Evolutionary conservation across 2,888 invertebrate species (phyloP).

Genomic region (Chouioia cunea): DNA sequence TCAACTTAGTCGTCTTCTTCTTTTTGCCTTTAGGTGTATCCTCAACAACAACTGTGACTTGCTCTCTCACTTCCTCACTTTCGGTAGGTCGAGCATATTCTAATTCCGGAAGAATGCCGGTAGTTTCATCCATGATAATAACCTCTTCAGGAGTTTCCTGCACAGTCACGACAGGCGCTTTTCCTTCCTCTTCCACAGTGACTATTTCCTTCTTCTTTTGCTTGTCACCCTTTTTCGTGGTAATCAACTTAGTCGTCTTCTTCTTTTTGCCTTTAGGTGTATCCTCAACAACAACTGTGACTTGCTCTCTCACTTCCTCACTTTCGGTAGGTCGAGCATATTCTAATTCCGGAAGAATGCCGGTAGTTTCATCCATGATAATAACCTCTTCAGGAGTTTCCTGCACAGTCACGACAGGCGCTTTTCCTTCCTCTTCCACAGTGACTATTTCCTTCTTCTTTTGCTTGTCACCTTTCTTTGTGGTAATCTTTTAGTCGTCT

Average conservation of each 20-base stretch:
- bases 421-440: slow-evolving; percentile 66
- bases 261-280: slow-evolving; percentile 50
- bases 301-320: slow-evolving; percentile 52
- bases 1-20: too few relatives aligned
- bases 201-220: slow-evolving; percentile 68
- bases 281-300: slow-evolving; percentile 53
- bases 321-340: slow-evolving; percentile 48
- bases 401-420: slow-evolving; percentile 62
- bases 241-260: slow-evolving; percentile 63
- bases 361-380: slow-evolving; percentile 57
- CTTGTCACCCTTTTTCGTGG: slow-evolving; percentile 64
- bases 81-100: too few relatives aligned
- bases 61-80: too few relatives aligned
- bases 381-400: slow-evolving; percentile 50
- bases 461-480: too few relatives aligned
- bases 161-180: slow-evolving; percentile 63
- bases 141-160: slow-evolving; percentile 62
- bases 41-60: too few relatives aligned
- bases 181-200: slow-evolving; percentile 65
- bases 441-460: slow-evolving; percentile 66
- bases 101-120: too few relatives aligned
- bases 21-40: too few relatives aligned
- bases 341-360: slow-evolving; percentile 42
- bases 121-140: too few relatives aligned
- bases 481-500: too few relatives aligned